Evolutionary conservation across 2,888 invertebrate genomes (phyloP).

Genomic region (Crematogaster levior): DNA sequence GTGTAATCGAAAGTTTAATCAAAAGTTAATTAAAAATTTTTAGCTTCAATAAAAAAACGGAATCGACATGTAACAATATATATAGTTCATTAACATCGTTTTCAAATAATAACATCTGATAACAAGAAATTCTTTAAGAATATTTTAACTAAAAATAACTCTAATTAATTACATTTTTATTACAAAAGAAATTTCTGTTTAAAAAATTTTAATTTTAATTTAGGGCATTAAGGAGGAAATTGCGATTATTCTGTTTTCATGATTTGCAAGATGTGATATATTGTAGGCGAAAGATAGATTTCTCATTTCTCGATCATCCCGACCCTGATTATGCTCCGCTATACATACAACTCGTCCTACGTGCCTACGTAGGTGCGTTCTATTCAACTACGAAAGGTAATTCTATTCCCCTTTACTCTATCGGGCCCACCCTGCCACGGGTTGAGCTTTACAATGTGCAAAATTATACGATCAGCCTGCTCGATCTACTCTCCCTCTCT

Average conservation of each 20-base stretch:
- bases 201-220: not conserved
- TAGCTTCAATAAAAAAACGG: not conserved
- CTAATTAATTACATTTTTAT: not conserved
- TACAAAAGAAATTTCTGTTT: not conserved
- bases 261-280: not conserved
- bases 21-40: not conserved
- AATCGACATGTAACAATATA: not conserved
- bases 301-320: conserved; percentile 2
- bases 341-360: conserved; percentile 62
- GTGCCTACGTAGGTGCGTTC: conserved; percentile 73
- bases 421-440: conserved; percentile 45
- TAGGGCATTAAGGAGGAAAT: not conserved
- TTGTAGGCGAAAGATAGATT: conserved; percentile 10
- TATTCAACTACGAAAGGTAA: conserved; percentile 79
- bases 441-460: conserved; percentile 77
- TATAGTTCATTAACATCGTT: not conserved
- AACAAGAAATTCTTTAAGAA: not conserved
- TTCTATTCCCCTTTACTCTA: conserved; percentile 74
- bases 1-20: not conserved
- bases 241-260: not conserved
- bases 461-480: conserved; percentile 80
- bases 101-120: not conserved
- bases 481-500: conserved; percentile 53
- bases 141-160: not conserved
- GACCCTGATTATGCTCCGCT: conserved; percentile 58